Base-by-base conservation (phyloP, 1,140 invertebrate genomes). In the Drosophila tsacasi region DNA sequence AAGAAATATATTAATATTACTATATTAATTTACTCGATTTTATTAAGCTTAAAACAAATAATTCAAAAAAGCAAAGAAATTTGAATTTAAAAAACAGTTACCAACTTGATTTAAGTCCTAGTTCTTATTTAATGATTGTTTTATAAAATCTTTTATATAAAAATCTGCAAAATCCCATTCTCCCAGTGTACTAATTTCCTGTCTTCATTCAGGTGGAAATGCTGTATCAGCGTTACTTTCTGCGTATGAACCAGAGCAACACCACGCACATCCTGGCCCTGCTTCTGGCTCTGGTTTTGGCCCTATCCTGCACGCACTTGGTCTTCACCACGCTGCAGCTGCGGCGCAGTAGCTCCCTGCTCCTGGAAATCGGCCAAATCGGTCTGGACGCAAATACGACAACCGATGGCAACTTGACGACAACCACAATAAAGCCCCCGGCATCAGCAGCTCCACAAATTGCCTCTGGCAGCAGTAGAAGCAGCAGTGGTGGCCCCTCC, bases 221-320 rank as follows among this genome's bases (percentile, higher is more conserved):
- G 95, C 93, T 98, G 50, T 98, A 98, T 93, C 97, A 98, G 93
- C 95, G 97, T 47, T 98, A 98, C 94, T 98, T 98, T 92, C 95
- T 98, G 61, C 96, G 97, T 66, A 97, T 98, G 95, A 98, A 98
- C 94, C 97, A 98, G 93, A 97, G 96, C 79, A 98, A 97, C 93
- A 96, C 98, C 94, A 97, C 96, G 2, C 96, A 97, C 82, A 94
- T 98, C 42, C 94, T 98, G 58, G 96, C 95, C 7, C 94, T 98
- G 27, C 93, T 98, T 15, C 94, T 97, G 40, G 94, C 95, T 5
- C 94, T 98, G 39, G 94, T 96, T 40, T 71, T 96, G 32, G 94
- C 95, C 2, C 93, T 98, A 23, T 94, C 94, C 54, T 84, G 94
- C 27, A 94, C 95, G 8, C 94, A 95, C 60, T 79, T 94, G 27